Conservation (phyloP, 2,797 vertebrate species). For the Anolis apletophallus region DNA sequence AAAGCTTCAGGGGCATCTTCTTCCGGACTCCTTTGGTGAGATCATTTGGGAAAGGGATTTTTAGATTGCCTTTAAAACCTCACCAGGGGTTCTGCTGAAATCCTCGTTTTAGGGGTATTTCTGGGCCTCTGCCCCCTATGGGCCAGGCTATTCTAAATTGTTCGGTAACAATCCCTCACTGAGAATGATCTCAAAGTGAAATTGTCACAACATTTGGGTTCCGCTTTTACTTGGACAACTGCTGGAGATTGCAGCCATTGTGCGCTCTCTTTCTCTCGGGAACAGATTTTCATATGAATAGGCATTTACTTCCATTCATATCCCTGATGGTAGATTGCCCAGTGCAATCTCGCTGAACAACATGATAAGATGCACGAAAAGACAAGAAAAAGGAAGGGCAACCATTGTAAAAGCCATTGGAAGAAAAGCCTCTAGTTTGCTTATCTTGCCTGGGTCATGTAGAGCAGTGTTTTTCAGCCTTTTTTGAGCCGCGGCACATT, state of each 20-base stretch:
- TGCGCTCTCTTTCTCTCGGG: not conserved
- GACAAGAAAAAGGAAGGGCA: not conserved
- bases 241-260: rapidly evolving
- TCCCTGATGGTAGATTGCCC: constrained; percentile 20
- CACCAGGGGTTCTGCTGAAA: too few relatives aligned
- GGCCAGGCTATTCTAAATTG: too few relatives aligned
- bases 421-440: not conserved
- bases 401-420: not conserved
- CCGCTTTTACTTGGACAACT: not conserved
- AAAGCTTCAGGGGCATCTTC: too few relatives aligned
- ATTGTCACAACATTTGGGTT: not conserved
- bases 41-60: too few relatives aligned
- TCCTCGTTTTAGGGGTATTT: too few relatives aligned
- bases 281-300: not conserved
- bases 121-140: too few relatives aligned
- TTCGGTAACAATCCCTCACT: too few relatives aligned
- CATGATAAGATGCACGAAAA: not conserved
- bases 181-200: not conserved
- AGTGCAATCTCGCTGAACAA: constrained; percentile 30
- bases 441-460: not conserved
- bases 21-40: too few relatives aligned
- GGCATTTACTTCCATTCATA: not conserved
- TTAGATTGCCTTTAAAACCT: too few relatives aligned
- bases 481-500: too few relatives aligned
- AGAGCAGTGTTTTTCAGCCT: too few relatives aligned